These are phyloP conservation scores for Drosophila vallismaia DNA, from an alignment of 2,888 invertebrate genomes.

Conservation along the genomic window DNA sequence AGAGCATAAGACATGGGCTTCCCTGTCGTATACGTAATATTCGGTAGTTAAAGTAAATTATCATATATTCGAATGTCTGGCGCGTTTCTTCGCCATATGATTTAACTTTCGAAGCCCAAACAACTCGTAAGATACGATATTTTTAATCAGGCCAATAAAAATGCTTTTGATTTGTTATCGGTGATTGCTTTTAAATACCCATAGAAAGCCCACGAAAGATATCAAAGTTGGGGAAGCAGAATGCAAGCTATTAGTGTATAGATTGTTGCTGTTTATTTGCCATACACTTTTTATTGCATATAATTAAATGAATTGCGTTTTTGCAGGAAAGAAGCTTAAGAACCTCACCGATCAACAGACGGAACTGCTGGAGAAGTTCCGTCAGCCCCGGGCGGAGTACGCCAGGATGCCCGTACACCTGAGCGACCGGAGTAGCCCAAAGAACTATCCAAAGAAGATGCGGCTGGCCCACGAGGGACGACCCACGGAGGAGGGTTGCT, in stretches of 20 bases:
- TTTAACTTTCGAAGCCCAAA: background rate
- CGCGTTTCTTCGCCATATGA: background rate
- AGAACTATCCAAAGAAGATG: slow-evolving; percentile 84
- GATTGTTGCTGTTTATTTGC: background rate
- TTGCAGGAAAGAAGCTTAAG: slow-evolving; percentile 80
- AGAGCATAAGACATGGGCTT: background rate
- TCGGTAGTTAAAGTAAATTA: background rate
- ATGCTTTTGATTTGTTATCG: slow-evolving; percentile 2
- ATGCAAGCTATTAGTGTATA: background rate
- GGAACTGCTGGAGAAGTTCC: slow-evolving; percentile 82
- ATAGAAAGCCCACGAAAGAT: background rate
- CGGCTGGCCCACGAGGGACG: slow-evolving; percentile 77
- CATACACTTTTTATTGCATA: background rate
- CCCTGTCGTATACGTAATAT: background rate
- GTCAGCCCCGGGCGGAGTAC: slow-evolving; percentile 82
- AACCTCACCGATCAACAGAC: slow-evolving; percentile 82
- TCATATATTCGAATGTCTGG: background rate
- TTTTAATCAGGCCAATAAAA: background rate
- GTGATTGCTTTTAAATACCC: slow-evolving; percentile 4
- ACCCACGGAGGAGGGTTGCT: slow-evolving; percentile 81
- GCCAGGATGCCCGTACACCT: slow-evolving; percentile 83
- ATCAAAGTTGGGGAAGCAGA: background rate
- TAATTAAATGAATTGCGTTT: background rate
- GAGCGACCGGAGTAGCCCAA: slow-evolving; percentile 83
- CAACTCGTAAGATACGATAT: background rate